phyloP scores from a whole-genome alignment of 37 sponge, comb jelly and placozoan genomes.

The Hexactinellida sp. region DNA sequence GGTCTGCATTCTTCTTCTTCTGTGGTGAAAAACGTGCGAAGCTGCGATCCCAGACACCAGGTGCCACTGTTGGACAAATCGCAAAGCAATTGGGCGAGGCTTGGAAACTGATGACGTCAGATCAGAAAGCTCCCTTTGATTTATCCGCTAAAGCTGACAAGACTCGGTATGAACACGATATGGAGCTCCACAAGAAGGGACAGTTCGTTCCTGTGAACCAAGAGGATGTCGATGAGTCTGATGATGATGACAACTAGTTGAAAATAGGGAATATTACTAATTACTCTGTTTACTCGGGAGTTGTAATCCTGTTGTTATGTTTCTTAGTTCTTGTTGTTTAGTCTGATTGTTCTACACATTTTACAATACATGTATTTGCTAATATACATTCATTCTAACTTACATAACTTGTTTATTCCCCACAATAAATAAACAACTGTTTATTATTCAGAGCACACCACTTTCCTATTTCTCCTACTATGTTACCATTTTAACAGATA shows the following conservation, averaged over 20 bases:
- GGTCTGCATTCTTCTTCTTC: slow-evolving; percentile 35
- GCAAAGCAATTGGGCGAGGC: slow-evolving; percentile 22
- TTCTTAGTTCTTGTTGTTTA: too few species aligned
- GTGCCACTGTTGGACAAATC: slow-evolving; percentile 19
- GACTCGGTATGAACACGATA: slow-evolving; percentile 21
- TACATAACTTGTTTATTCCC: too few species aligned
- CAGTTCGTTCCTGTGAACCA: slow-evolving; percentile 11
- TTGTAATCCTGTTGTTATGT: not conserved
- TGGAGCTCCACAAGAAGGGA: slow-evolving; percentile 5
- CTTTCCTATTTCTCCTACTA: too few species aligned
- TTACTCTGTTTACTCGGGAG: not conserved
- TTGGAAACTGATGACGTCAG: slow-evolving; percentile 27
- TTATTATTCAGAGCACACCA: too few species aligned
- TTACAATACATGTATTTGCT: slow-evolving; percentile 15
- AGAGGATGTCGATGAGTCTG: slow-evolving; percentile 4
- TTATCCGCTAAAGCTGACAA: slow-evolving; percentile 24
- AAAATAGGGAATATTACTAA: not conserved
- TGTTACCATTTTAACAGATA: too few species aligned
- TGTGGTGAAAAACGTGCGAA: slow-evolving; percentile 22
- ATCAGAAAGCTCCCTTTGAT: slow-evolving; percentile 26
- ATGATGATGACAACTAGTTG: not conserved
- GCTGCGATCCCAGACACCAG: slow-evolving; percentile 16
- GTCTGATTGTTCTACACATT: not conserved
- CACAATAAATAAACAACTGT: too few species aligned
- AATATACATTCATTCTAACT: too few species aligned